Evolutionary conservation across 2,888 invertebrate species (phyloP).

Genomic region (Stenurella melanura): DNA sequence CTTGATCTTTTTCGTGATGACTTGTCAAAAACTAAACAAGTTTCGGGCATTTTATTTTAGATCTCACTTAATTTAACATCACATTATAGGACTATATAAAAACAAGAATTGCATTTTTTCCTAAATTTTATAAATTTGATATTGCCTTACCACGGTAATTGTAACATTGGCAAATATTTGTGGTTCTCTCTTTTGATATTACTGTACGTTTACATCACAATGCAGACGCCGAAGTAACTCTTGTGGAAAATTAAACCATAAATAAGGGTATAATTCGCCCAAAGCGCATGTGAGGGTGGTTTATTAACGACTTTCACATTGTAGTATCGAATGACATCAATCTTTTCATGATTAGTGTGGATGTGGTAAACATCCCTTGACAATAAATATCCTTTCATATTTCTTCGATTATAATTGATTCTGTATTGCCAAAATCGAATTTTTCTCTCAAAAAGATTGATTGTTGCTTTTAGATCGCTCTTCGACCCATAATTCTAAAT

Average conservation of each 20-base stretch:
- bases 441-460: too few relatives aligned
- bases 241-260: constrained; percentile 49
- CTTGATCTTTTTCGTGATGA: not conserved
- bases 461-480: too few relatives aligned
- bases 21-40: not conserved
- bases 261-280: constrained; percentile 46
- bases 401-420: constrained; percentile 16
- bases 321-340: constrained; percentile 31
- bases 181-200: not conserved
- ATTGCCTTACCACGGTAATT: not conserved
- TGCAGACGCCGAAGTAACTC: constrained; percentile 26
- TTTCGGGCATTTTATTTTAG: not conserved
- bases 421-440: not conserved
- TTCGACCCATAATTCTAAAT: too few relatives aligned
- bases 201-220: constrained; percentile 26
- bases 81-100: not conserved
- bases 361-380: constrained; percentile 1
- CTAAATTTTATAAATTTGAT: not conserved
- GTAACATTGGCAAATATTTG: not conserved
- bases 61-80: not conserved
- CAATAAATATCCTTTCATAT: not conserved
- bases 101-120: not conserved
- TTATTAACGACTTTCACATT: constrained; percentile 36
- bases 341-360: constrained; percentile 25
- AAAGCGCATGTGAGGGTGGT: constrained; percentile 37